Conservation (phyloP, 2,113 vertebrate species). For the Lepisosteus osseus region DNA sequence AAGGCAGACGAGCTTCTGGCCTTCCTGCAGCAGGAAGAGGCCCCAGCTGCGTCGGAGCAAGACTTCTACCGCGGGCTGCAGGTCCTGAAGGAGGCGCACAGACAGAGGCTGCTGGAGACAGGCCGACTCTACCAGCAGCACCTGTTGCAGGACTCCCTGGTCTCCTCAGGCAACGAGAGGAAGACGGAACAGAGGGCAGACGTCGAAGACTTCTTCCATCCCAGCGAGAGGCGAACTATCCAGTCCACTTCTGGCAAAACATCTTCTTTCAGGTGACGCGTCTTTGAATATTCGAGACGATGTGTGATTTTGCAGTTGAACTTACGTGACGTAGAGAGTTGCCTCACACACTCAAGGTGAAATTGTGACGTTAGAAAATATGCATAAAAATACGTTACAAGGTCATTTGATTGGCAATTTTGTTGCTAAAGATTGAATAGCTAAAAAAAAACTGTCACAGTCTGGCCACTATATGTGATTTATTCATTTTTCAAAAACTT, state of each 20-base stretch:
- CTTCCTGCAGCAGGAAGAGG: slow-evolving; percentile 30
- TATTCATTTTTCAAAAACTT: no score
- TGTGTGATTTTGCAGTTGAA: neutral
- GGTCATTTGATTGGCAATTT: no score
- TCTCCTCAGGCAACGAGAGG: slow-evolving; percentile 24
- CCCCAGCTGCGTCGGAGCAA: slow-evolving; percentile 38
- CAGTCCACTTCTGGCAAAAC: slow-evolving; percentile 16
- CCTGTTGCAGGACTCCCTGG: slow-evolving; percentile 44
- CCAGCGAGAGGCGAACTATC: slow-evolving; percentile 27
- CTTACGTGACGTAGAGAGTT: neutral
- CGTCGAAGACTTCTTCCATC: slow-evolving; percentile 43
- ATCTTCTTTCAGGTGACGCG: slow-evolving; percentile 52
- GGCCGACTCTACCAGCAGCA: slow-evolving; percentile 43
- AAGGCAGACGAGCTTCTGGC: slow-evolving; percentile 39
- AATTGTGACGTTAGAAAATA: no score
- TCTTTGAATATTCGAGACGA: neutral
- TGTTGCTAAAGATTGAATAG: no score
- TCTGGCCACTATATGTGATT: no score
- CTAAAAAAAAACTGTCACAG: no score
- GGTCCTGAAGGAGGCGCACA: slow-evolving; percentile 46
- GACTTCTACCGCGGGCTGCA: slow-evolving; percentile 52
- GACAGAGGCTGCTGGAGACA: slow-evolving; percentile 55
- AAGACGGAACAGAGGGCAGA: slow-evolving; percentile 40
- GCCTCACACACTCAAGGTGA: no score
- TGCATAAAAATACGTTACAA: no score